Evolutionary conservation across 2,888 invertebrate genomes (phyloP).

Genomic region (Ceramica pisi): DNA sequence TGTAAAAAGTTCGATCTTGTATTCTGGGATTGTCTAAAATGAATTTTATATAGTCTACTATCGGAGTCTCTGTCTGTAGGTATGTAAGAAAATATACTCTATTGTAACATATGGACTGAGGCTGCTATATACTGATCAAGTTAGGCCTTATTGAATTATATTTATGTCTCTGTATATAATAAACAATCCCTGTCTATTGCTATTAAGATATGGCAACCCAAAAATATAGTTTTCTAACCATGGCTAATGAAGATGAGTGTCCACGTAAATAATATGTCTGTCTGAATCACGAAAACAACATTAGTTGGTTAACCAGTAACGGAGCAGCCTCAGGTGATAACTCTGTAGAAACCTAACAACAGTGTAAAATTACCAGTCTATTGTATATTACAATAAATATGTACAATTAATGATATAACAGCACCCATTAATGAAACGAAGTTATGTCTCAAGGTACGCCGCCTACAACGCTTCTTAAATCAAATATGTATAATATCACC

Average conservation of each 20-base stretch:
- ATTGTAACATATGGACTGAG: conserved; percentile 85
- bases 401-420: conserved; percentile 89
- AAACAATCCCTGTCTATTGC: conserved; percentile 39
- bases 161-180: conserved; percentile 47
- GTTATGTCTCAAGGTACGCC: conserved; percentile 75
- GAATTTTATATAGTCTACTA: conserved; percentile 88
- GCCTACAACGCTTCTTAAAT: conserved; percentile 81
- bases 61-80: conserved; percentile 84
- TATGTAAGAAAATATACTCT: conserved; percentile 89
- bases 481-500: conserved; percentile 85
- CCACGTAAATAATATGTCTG: conserved; percentile 53
- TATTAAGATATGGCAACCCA: conserved; percentile 37
- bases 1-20: conserved; percentile 91
- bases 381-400: conserved; percentile 90
- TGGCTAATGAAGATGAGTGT: conserved; percentile 38
- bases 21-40: conserved; percentile 90
- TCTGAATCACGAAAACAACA: conserved; percentile 52
- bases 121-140: conserved; percentile 67
- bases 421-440: conserved; percentile 89
- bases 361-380: conserved; percentile 90
- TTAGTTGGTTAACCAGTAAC: conserved; percentile 61
- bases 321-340: conserved; percentile 80
- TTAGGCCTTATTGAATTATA: conserved; percentile 46
- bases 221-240: conserved; percentile 20
- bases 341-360: conserved; percentile 90